Evolutionary conservation across 2,797 vertebrate species (phyloP), one percentile per base, ranked within the genome.

Genomic region (Epinephelus malabaricus): DNA sequence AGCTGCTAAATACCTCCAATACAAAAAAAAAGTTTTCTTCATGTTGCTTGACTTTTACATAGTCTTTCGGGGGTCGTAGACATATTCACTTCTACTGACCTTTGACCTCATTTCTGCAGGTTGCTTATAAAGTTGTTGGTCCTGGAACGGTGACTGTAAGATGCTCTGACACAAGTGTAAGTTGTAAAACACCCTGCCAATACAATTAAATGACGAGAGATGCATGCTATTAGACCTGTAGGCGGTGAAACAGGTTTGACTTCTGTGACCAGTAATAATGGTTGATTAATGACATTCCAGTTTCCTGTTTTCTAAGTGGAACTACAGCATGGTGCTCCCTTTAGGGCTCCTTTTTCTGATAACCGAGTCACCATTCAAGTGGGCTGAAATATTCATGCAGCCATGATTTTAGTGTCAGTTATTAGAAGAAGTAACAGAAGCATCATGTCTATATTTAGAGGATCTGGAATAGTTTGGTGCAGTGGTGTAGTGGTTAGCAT

Each of bases 231-330:
- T 21, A 14, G 27, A n/a, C 30, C 8, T 56, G 7, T 6, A 12
- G 4, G 45, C 5, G 14, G 40, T 34, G 13, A 51, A 69, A 72
- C 53, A 19, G 14, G 74, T 72, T 74, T 63, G 58, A 30, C 67
- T 15, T 14, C 3, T 4, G 27, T 66, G 27, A 30, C 34, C 55
- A 67, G 0, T 34, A 13, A 17, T 13, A 55, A 25, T 25, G 15
- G 11, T 43, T 43, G 30, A 14, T 2, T 0, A 30, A 49, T 71
- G 40, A 53, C 27, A 38, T 38, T 34, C 17, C 9, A 27, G 17
- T 25, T 19, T 45, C 14, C 27, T 53, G 61, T 49, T 49, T 10
- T 66, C 11, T 63, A 23, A 50, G 23, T 13, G 19, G 15, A 15
- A 50, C 9, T 10, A 38, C 21, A n/a, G 25, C 34, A 34, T 34